Conservation (phyloP, 2,888 invertebrate species). For the Oscheius sp. region DNA sequence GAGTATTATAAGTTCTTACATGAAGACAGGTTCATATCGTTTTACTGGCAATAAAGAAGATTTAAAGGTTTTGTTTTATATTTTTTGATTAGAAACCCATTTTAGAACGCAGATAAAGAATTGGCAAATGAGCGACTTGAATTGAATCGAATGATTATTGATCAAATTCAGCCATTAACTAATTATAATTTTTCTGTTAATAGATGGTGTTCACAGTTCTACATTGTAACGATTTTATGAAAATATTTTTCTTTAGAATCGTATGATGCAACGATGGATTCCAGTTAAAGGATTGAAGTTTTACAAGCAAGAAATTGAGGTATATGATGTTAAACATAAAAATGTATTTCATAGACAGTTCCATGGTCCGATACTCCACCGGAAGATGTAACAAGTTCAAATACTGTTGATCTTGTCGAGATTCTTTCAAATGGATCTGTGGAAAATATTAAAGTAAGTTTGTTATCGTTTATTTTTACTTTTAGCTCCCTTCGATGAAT, state of each 20-base stretch:
- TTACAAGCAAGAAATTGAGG: not conserved
- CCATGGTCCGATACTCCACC: not conserved
- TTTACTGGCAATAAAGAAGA: slow-evolving; percentile 25
- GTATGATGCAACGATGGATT: not conserved
- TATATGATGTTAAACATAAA: not conserved
- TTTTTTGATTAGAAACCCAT: not conserved
- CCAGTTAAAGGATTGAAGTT: not conserved
- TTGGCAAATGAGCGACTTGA: not conserved
- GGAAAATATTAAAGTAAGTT: not conserved
- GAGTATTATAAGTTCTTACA: not conserved
- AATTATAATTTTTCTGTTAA: not conserved
- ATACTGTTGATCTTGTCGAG: not conserved
- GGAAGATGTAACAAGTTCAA: not conserved
- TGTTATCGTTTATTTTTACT: not conserved
- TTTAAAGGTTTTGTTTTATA: not conserved
- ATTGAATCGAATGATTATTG: not conserved
- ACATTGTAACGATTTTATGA: not conserved
- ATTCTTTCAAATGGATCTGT: not conserved
- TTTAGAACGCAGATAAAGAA: slow-evolving; percentile 1
- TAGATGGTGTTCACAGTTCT: not conserved
- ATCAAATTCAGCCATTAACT: not conserved
- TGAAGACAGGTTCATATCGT: not conserved
- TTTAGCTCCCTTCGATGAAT: not conserved
- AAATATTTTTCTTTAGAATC: not conserved
- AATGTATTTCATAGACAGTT: not conserved